Evolutionary conservation across 2,113 vertebrate genomes (phyloP), one percentile per base, ranked within the genome.

Genomic region (Pogonocichla stellata): DNA sequence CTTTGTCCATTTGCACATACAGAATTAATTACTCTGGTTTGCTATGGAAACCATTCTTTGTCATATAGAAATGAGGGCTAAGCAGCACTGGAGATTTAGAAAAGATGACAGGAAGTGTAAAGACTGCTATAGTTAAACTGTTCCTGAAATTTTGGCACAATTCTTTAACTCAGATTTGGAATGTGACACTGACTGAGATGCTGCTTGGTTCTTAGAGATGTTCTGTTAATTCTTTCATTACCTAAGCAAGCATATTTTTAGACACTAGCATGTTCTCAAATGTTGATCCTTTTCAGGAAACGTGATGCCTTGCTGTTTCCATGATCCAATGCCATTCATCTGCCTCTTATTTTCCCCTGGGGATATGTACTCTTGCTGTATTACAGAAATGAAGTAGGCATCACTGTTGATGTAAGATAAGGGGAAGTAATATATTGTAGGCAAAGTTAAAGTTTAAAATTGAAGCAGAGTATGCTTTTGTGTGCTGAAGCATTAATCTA

Each of bases 11-110:
- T 87, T 84, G 90, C 56, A 67, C 64, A 54, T 14, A 31, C 4
- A 71, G 73, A 58, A 91, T 92, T 96, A 89, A 83, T 91, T 93
- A 73, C 86, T 93, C 54, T 86, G 83, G 58, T 97, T 98, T 96
- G 92, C 94, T 94, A 77, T 94, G 88, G 96, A 94, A 97, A 91
- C 89, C 2, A 28, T 96, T 95, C 93, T 96, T 86, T 75, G 9
- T 42, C 1, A 0, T 78, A 10, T 77, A 73, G 80, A 93, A 94
- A 70, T 60, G 77, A 80, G 40, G 88, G 26, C 64, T 77, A 12
- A 88, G 77, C 40, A 25, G 77, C 47, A 23, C 77, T 90, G 43
- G 61, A 54, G 80, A 64, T 31, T 6, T 23, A 84, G 65, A 75
- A 81, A 64, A 80, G 69, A 86, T 60, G 72, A 91, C 86, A 80